A percentile compares a stretch with the other conserved stretches of the same genome.
phyloP scores from a whole-genome alignment of 2,113 vertebrate species.

The Sus scrofa region T2T-Sscrofa CM000817.6:105972001-105972500 shows the following conservation, averaged over 20 bases:
- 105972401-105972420: background rate
- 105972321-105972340: fast-evolving
- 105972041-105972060: no score
- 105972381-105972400: background rate
- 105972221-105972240: background rate
- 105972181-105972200: constrained; percentile 5
- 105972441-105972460: background rate
- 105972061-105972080: no score
- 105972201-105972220: background rate
- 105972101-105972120: no score
- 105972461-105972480: background rate
- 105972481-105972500: background rate
- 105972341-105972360: background rate
- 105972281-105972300: background rate
- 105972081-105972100: no score
- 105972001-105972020: no score
- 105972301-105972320: background rate
- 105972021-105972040: no score
- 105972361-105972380: background rate
- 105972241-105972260: background rate
- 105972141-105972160: background rate
- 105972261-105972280: background rate
- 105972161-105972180: background rate
- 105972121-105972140: no score
- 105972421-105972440: background rate